Percentiles rank a stretch among this genome's conserved stretches.
These are phyloP conservation scores for Drosophila mercatorum DNA, from an alignment of 2,888 invertebrate species.

Conservation along the genomic window DNA sequence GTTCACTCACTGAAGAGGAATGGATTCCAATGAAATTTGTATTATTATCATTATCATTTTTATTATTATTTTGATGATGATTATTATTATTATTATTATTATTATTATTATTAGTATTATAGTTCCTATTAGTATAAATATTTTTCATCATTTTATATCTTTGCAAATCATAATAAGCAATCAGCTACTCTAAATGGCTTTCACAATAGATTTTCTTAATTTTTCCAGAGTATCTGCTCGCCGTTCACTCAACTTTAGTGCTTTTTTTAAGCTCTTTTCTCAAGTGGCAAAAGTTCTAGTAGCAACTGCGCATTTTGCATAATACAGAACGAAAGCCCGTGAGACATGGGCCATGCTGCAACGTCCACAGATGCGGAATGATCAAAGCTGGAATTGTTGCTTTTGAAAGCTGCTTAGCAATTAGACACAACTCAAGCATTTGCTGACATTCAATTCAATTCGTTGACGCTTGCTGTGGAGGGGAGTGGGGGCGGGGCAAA, in stretches of 20 bases:
- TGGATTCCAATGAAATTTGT: no score
- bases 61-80: no score
- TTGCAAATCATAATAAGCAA: not conserved
- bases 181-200: no score
- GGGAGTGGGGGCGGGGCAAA: conserved; percentile 9
- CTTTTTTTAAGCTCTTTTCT: conserved; percentile 17
- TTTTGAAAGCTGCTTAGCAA: conserved; percentile 50
- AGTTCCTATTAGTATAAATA: no score
- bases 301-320: conserved; percentile 50
- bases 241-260: not conserved
- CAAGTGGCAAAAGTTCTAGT: conserved; percentile 58
- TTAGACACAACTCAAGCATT: conserved; percentile 50
- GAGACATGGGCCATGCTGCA: conserved; percentile 29
- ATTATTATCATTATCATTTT: no score
- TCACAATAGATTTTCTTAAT: no score
- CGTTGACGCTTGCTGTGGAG: conserved; percentile 1
- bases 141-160: no score
- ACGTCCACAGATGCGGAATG: conserved; percentile 25
- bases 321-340: conserved; percentile 30
- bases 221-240: conserved; percentile 8
- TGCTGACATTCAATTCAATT: conserved; percentile 43
- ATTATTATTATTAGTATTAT: not conserved
- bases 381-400: conserved; percentile 30
- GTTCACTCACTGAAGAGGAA: no score
- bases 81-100: no score